Evolutionary conservation across 2,113 vertebrate species (phyloP).

Genomic region (Cervus canadensis): DNA sequence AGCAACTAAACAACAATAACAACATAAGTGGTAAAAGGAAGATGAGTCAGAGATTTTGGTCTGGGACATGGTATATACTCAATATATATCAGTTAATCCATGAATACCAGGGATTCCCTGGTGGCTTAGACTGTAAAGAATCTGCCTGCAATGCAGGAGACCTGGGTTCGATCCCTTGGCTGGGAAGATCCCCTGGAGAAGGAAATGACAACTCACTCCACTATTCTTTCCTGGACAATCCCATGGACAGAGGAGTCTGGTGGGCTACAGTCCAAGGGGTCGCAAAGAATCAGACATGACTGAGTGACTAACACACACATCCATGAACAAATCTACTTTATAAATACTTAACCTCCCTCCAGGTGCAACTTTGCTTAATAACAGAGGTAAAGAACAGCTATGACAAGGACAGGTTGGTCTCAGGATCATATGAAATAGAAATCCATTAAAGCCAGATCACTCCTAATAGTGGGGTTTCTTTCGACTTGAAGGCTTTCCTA

Average conservation of each 20-base stretch:
- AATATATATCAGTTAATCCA: background rate
- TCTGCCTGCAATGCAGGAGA: background rate
- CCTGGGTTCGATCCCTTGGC: background rate
- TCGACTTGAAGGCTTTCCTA: background rate
- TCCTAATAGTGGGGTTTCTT: background rate
- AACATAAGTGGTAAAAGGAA: background rate
- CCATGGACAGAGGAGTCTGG: background rate
- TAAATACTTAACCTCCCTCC: background rate
- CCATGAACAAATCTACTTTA: background rate
- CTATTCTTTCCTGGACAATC: background rate
- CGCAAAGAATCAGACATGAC: background rate
- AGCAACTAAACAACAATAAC: background rate
- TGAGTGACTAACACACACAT: background rate
- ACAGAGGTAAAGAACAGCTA: background rate
- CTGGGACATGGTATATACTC: background rate
- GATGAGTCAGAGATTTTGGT: background rate
- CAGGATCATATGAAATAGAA: background rate
- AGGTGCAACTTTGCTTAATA: background rate
- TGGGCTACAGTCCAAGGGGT: background rate
- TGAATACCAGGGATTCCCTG: background rate
- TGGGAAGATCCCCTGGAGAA: background rate
- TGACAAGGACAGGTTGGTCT: background rate
- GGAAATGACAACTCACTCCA: background rate
- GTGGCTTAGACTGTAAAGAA: background rate
- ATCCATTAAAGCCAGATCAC: background rate